A percentile compares a stretch with the other conserved stretches of the same genome.
Conservation (phyloP, 2,888 invertebrate genomes). For the Melikaiella ostensackeni region DNA sequence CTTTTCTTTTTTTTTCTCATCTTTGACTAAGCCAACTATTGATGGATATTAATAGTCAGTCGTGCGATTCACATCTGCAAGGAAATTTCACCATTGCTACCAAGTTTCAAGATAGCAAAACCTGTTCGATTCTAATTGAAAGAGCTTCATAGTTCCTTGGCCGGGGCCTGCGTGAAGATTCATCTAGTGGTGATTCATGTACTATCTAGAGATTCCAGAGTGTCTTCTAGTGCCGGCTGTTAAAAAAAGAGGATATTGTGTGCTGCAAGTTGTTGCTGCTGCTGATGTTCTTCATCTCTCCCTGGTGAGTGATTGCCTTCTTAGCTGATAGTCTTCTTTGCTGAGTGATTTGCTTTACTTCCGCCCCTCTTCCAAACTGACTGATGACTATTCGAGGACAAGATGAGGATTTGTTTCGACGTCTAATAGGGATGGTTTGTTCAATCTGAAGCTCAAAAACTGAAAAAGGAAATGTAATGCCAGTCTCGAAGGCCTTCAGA, state of each 20-base stretch:
- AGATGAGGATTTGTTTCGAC: neutral
- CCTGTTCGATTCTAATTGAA: slow-evolving; percentile 1
- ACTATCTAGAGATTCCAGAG: slow-evolving; percentile 25
- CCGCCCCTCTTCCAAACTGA: neutral
- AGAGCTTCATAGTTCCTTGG: slow-evolving; percentile 13
- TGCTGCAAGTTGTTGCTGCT: slow-evolving; percentile 19
- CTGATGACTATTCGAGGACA: neutral
- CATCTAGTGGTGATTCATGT: slow-evolving; percentile 35
- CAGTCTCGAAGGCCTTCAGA: neutral
- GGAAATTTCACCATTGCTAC: slow-evolving; percentile 14
- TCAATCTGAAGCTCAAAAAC: neutral
- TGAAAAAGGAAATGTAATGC: neutral
- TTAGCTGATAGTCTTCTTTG: slow-evolving; percentile 3
- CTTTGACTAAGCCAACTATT: slow-evolving; percentile 2
- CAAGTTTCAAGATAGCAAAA: slow-evolving; percentile 19
- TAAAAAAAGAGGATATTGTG: slow-evolving; percentile 32
- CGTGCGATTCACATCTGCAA: slow-evolving; percentile 20
- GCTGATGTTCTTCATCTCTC: slow-evolving; percentile 10
- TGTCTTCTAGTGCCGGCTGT: slow-evolving; percentile 20
- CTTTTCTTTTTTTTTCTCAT: neutral
- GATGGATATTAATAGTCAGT: slow-evolving; percentile 41
- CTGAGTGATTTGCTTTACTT: slow-evolving; percentile 6
- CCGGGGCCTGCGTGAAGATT: slow-evolving; percentile 22
- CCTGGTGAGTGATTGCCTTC: slow-evolving; percentile 15
- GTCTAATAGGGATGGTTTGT: neutral